A percentile compares a stretch with the other conserved stretches of the same genome.
Evolutionary conservation across 1,140 invertebrate genomes (phyloP).

Genomic region (Vanessa tameamea): DNA sequence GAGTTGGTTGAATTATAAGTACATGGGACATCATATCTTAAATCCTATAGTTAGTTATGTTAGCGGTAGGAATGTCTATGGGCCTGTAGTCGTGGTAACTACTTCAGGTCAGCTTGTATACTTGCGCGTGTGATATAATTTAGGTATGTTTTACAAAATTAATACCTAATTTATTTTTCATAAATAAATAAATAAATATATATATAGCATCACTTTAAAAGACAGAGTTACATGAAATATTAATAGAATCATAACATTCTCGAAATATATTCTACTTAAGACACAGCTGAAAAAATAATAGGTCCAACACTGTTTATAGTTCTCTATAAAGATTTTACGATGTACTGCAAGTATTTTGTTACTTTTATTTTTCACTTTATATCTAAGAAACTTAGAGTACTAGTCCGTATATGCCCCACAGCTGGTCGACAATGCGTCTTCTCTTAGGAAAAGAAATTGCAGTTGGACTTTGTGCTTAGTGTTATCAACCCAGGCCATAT

Average conservation of each 20-base stretch:
- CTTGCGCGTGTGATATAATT: too few species aligned
- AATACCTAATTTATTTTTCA: background rate
- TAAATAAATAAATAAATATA: background rate
- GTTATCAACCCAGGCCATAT: too few species aligned
- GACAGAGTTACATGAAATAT: background rate
- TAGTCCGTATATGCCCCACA: background rate
- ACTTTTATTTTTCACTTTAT: conserved; percentile 18
- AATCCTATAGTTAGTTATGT: too few species aligned
- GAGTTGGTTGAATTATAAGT: too few species aligned
- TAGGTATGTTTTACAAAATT: background rate
- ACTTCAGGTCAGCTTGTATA: too few species aligned
- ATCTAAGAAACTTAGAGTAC: background rate
- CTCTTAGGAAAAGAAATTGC: too few species aligned
- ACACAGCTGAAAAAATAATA: conserved; percentile 25
- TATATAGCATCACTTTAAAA: background rate
- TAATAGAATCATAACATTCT: conserved; percentile 3
- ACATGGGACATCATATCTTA: too few species aligned
- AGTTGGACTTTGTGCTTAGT: too few species aligned
- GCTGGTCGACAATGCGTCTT: too few species aligned
- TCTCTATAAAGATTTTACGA: conserved; percentile 23
- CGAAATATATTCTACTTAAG: conserved; percentile 20
- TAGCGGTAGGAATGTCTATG: too few species aligned
- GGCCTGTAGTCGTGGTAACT: too few species aligned
- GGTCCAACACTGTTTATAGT: conserved; percentile 20
- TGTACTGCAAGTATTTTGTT: conserved; percentile 12